A percentile compares a stretch with the other conserved stretches of the same genome.
Evolutionary conservation across 2,888 invertebrate species (phyloP).

Genomic region (Pyrochroa serraticornis): DNA sequence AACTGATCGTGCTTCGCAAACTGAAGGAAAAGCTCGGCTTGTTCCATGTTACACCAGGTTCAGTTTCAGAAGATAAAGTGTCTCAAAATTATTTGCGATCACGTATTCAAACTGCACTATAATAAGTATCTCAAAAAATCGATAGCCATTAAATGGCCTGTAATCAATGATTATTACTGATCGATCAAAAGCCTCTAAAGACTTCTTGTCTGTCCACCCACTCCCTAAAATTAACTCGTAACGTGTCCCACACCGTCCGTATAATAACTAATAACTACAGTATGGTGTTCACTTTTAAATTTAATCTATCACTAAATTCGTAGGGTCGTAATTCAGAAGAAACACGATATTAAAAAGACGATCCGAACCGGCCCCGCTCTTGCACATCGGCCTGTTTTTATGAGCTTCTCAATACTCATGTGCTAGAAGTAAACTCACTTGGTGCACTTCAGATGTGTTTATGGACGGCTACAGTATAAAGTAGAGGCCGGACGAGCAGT

Average conservation of each 20-base stretch:
- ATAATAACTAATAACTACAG: no score
- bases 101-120: slow-evolving; percentile 3
- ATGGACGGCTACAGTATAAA: slow-evolving; percentile 42
- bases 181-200: not conserved
- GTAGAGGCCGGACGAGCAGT: slow-evolving; percentile 39
- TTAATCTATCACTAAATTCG: slow-evolving; percentile 40
- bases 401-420: not conserved
- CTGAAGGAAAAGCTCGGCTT: no score
- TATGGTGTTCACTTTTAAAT: slow-evolving; percentile 11
- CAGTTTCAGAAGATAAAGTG: slow-evolving; percentile 2
- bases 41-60: no score
- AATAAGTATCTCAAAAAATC: slow-evolving; percentile 19
- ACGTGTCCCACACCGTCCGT: not conserved
- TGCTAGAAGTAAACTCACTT: slow-evolving; percentile 21
- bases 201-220: slow-evolving; percentile 18
- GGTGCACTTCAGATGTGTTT: slow-evolving; percentile 38
- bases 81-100: slow-evolving; percentile 6
- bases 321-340: slow-evolving; percentile 36
- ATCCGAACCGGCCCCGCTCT: no score
- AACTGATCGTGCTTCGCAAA: no score
- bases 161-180: slow-evolving; percentile 20
- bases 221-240: slow-evolving; percentile 6
- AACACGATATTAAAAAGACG: slow-evolving; percentile 21
- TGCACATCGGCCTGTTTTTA: slow-evolving; percentile 19
- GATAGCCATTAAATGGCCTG: slow-evolving; percentile 18